Percentiles rank a stretch among this genome's conserved stretches.
Conservation (phyloP, 2,113 vertebrate species). For the Paradoxurus hermaphroditus region DNA sequence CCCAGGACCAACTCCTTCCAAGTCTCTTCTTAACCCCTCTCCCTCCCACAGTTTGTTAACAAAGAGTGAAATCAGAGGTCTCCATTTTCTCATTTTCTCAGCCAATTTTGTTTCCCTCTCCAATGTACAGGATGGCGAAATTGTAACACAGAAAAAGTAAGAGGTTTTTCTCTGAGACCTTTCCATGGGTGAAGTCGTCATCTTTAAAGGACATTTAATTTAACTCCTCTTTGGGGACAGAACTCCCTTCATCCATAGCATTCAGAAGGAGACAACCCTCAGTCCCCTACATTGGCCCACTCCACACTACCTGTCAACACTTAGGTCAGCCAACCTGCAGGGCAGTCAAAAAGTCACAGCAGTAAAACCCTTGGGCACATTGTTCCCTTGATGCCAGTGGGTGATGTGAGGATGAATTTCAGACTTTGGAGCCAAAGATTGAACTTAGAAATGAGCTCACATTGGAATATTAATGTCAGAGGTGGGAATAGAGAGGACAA, state of each 20-base stretch:
- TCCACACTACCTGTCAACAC: not conserved
- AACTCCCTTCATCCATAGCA: not conserved
- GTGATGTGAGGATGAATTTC: not conserved
- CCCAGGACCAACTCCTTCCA: too few relatives aligned
- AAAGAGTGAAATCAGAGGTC: not conserved
- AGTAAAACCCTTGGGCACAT: not conserved
- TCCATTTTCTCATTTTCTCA: not conserved
- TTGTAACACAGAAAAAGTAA: not conserved
- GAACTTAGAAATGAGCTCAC: not conserved
- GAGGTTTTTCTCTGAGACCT: not conserved
- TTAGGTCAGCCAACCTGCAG: not conserved
- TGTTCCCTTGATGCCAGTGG: not conserved
- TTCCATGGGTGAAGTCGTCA: not conserved
- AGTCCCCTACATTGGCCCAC: fast-evolving
- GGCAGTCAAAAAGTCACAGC: not conserved
- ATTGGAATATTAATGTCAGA: constrained; percentile 45
- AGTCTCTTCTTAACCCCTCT: not conserved
- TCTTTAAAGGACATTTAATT: not conserved
- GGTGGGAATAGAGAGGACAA: not conserved
- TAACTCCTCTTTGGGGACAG: not conserved
- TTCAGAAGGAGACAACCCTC: not conserved
- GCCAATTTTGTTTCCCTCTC: not conserved
- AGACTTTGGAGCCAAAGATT: not conserved
- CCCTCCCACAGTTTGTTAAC: not conserved
- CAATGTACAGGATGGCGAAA: not conserved